These are phyloP conservation scores for Apostichopus japonicus DNA, from an alignment of 35 echinoderm and acorn worm species.

Conservation along the genomic window DNA sequence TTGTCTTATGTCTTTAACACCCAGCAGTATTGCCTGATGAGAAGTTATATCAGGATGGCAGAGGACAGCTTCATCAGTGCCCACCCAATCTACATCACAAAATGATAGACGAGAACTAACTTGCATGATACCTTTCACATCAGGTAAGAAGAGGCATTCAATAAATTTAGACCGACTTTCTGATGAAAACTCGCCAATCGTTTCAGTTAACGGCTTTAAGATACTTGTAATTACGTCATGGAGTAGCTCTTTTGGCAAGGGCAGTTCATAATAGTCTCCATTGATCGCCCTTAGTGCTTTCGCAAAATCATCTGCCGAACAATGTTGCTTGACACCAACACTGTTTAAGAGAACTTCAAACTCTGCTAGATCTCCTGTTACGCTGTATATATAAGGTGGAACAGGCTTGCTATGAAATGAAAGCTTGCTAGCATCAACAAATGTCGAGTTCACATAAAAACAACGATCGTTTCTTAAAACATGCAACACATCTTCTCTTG, in stretches of 20 bases:
- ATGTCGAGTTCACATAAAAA: neutral
- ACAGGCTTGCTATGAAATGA: slow-evolving; percentile 7
- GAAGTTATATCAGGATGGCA: slow-evolving; percentile 54
- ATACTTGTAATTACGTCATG: slow-evolving; percentile 27
- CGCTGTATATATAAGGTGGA: slow-evolving; percentile 25
- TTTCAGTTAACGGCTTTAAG: slow-evolving; percentile 27
- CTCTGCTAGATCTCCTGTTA: neutral
- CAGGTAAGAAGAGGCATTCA: slow-evolving; percentile 50
- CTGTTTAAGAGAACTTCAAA: neutral
- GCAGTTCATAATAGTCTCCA: neutral
- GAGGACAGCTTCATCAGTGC: neutral
- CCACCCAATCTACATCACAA: slow-evolving; percentile 74
- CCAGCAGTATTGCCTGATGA: slow-evolving; percentile 26
- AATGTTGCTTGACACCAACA: neutral
- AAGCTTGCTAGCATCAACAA: slow-evolving; percentile 16
- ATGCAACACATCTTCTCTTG: neutral
- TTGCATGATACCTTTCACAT: slow-evolving; percentile 29
- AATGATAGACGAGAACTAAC: slow-evolving; percentile 48
- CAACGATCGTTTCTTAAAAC: neutral
- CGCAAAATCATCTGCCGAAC: neutral
- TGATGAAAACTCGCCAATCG: neutral
- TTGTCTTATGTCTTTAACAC: slow-evolving; percentile 58
- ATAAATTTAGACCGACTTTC: neutral
- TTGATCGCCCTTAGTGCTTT: neutral
- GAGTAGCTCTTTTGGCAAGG: slow-evolving; percentile 23